phyloP scores from a whole-genome alignment of 2,113 vertebrate genomes.

The Gnathonemus echidnorhynchus region DNA sequence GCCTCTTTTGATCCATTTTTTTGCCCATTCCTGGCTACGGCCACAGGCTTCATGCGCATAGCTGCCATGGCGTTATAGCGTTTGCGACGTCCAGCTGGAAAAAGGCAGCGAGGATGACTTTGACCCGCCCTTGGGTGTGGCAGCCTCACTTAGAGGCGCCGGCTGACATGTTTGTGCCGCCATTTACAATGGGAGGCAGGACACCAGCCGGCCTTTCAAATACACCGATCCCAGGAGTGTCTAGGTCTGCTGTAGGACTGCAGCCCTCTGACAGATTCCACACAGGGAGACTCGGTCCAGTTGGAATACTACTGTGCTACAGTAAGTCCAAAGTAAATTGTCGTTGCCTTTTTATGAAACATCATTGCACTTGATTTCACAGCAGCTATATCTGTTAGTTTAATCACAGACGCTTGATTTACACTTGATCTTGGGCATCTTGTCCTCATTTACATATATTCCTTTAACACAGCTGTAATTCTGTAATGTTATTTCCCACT shows the following conservation, averaged over 20 bases:
- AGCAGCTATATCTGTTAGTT: not conserved
- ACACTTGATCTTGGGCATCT: not conserved
- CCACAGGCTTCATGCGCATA: constrained; percentile 41
- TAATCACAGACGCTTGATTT: not conserved
- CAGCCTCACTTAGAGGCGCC: constrained; percentile 35
- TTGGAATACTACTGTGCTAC: too few relatives aligned
- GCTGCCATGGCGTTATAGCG: constrained; percentile 41
- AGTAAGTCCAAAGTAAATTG: not conserved
- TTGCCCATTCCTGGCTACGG: constrained; percentile 34
- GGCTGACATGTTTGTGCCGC: constrained; percentile 2
- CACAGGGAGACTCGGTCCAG: not conserved
- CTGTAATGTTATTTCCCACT: not conserved
- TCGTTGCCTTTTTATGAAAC: not conserved
- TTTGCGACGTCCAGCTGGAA: constrained; percentile 19
- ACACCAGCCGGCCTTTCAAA: not conserved
- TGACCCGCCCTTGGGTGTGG: constrained; percentile 48
- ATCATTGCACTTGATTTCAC: not conserved
- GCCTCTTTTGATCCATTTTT: constrained; percentile 32
- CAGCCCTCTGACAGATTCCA: not conserved
- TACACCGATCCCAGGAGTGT: not conserved
- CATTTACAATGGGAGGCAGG: not conserved
- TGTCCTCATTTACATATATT: not conserved
- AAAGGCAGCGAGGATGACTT: constrained; percentile 29
- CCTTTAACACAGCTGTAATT: not conserved
- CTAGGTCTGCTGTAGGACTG: not conserved